Evolutionary conservation across 1,140 invertebrate species (phyloP), one percentile per base, ranked within the genome.

Genomic region (Bombus waltoni): DNA sequence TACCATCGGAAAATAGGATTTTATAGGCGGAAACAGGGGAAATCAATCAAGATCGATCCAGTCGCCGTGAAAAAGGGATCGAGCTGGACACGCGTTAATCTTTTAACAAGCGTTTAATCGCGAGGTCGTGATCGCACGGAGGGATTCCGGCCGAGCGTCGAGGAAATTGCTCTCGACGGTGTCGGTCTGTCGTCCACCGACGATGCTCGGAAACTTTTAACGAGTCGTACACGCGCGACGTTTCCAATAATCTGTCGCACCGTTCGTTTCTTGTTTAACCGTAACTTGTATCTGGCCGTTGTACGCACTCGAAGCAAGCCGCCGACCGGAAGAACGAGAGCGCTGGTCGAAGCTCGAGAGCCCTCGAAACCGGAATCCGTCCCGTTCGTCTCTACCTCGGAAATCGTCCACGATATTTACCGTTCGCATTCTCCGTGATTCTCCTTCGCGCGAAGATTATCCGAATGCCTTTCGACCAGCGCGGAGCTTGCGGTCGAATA

Each of bases 41-140:
- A 80, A 80, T 85, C 83, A 62, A 85, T 85, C 80, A 62, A 80
- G 66, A 79, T 85, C 76, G 71, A 85, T 85, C 66, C n/a, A 18
- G 76, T 44, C 57, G 22, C 15, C 11, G 25, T 38, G 77, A 62
- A 72, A 72, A 71, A 85, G 53, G 18, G 66, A 47, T n/a, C n/a
- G 66, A 62, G 22, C n/a, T n/a, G 22, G 53, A 40, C 76, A 70
- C 83, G 62, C 77, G 83, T 85, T 79, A 72, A 85, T 72, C 83
- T 53, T 57, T 35, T 28, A 65, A 80, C 68, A 72, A 80, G 83
- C 68, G 53, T 85, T 85, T 80, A 72, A 80, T 84, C 82, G 81
- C 40, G 57, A 76, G 59, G 59, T 32, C 28, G 79, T 70, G 70
- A 74, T 57, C 38, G 76, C 80, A 71, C 44, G 57, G 68, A 71